phyloP scores from a whole-genome alignment of 2,113 vertebrate genomes.

The Apodemus sylvaticus region DNA sequence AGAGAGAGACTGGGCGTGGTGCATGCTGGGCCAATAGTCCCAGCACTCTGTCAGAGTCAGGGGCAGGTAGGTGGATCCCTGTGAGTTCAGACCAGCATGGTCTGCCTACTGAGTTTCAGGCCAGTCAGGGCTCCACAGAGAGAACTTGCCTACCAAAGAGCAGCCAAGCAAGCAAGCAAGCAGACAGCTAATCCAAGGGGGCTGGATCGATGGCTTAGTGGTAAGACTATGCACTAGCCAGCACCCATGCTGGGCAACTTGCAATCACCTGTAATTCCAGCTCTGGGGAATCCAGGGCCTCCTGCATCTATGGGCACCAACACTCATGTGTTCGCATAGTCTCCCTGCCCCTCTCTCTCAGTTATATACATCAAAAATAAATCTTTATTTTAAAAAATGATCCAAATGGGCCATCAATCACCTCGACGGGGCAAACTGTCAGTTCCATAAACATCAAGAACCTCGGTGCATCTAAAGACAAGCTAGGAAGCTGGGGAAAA shows the following conservation, averaged over 20 bases:
- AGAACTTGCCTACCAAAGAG: not conserved
- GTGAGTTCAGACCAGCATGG: not conserved
- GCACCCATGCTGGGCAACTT: not conserved
- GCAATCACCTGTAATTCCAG: not conserved
- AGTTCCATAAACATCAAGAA: not conserved
- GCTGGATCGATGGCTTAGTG: not conserved
- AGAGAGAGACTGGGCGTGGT: not conserved
- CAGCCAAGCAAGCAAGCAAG: not conserved
- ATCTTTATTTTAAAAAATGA: not conserved
- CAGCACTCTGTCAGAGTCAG: not conserved
- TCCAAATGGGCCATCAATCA: not conserved
- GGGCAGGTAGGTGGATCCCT: not conserved
- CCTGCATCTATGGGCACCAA: not conserved
- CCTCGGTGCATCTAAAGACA: no score
- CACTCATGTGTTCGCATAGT: not conserved
- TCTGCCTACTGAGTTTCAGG: not conserved
- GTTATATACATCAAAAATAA: not conserved
- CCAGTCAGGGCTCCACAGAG: not conserved
- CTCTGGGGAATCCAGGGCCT: not conserved
- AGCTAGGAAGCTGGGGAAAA: not conserved
- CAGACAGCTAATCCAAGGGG: not conserved
- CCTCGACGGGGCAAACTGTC: not conserved
- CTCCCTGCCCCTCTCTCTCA: not conserved
- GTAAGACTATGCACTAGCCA: not conserved
- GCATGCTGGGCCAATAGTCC: not conserved